These are phyloP conservation scores for Australoheros scitulus DNA, from an alignment of 2,113 vertebrate genomes.

Conservation along the genomic window DNA sequence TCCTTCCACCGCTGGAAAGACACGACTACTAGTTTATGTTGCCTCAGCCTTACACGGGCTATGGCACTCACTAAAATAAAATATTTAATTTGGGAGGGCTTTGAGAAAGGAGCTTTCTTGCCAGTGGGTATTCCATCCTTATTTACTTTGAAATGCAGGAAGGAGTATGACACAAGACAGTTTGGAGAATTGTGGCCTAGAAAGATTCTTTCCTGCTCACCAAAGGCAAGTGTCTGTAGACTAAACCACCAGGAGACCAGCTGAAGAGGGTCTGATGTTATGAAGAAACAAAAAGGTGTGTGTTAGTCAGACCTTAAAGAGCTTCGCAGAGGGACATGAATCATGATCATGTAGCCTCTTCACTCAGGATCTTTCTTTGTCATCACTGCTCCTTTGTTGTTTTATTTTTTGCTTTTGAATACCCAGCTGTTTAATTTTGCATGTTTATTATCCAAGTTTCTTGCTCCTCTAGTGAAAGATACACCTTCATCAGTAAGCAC, in stretches of 20 bases:
- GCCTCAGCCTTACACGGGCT: not conserved
- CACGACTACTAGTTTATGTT: constrained; percentile 16
- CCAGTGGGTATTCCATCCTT: constrained; percentile 10
- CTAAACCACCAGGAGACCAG: constrained; percentile 45
- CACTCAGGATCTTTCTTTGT: constrained; percentile 7
- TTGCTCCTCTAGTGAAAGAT: constrained; percentile 32
- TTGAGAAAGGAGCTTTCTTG: constrained; percentile 12
- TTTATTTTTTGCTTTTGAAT: not conserved
- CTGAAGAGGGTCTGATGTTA: constrained; percentile 18
- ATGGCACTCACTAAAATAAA: constrained; percentile 30
- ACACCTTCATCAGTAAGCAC: constrained; percentile 23
- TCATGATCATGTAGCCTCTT: not conserved
- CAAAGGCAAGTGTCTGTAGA: not conserved
- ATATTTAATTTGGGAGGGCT: constrained; percentile 25
- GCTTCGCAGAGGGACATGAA: not conserved
- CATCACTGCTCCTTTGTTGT: not conserved
- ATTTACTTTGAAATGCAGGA: constrained; percentile 34
- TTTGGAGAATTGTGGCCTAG: constrained; percentile 1
- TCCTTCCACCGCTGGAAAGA: constrained; percentile 37
- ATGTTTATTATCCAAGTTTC: constrained; percentile 48
- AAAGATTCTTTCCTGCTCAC: constrained; percentile 27
- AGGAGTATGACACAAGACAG: not conserved
- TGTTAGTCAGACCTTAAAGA: constrained; percentile 1
- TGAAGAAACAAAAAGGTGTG: constrained; percentile 29
- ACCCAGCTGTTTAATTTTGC: constrained; percentile 38